These are phyloP conservation scores for Argopecten irradians DNA, from an alignment of 1,140 invertebrate species.

Conservation along the genomic window DNA sequence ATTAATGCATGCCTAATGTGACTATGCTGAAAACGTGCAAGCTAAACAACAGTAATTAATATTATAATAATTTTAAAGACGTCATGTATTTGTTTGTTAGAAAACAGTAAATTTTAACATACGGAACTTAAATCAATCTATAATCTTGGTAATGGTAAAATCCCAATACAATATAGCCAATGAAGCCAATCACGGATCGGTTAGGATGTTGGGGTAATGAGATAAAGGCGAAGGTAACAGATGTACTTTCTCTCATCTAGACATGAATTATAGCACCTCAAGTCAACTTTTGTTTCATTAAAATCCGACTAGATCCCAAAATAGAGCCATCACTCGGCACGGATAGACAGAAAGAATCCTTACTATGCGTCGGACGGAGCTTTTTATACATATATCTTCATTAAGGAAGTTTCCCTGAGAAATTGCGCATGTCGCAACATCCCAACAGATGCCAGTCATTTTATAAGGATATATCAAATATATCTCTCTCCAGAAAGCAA, in stretches of 20 bases:
- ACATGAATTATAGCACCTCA: conserved; percentile 10
- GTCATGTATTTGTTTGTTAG: too few species aligned
- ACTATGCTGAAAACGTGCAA: too few species aligned
- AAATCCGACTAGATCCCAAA: neutral
- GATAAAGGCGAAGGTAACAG: neutral
- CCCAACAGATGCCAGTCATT: neutral
- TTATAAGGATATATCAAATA: neutral
- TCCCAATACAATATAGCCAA: too few species aligned
- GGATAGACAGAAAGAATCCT: neutral
- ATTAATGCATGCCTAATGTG: too few species aligned
- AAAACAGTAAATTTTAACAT: too few species aligned
- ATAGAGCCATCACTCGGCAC: neutral
- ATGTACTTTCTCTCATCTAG: conserved; percentile 21
- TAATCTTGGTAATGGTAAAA: too few species aligned
- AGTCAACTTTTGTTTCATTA: conserved; percentile 12
- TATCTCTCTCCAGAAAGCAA: neutral
- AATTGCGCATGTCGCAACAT: conserved; percentile 20
- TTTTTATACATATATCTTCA: conserved; percentile 12
- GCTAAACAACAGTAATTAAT: too few species aligned
- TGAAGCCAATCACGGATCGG: too few species aligned
- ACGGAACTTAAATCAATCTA: too few species aligned
- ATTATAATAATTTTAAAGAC: too few species aligned
- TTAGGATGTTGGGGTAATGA: neutral
- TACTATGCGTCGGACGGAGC: neutral
- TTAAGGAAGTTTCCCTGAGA: neutral